A percentile compares a stretch with the other conserved stretches of the same genome.
phyloP scores from a whole-genome alignment of 1,140 invertebrate species.

The Rhopalosiphum maidis region DNA sequence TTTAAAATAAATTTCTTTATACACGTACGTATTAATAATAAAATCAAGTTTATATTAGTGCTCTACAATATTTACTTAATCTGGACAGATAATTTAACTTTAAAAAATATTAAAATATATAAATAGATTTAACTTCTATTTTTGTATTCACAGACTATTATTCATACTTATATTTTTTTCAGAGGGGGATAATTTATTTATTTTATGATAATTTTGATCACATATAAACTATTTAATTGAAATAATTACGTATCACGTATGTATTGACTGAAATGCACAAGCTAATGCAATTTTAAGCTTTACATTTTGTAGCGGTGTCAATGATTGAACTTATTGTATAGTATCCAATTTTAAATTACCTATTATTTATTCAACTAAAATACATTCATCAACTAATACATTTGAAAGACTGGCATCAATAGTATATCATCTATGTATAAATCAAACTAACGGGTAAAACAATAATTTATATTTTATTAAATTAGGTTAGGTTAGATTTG shows the following conservation, averaged over 20 bases:
- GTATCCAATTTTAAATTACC: neutral
- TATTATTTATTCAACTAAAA: slow-evolving; percentile 21
- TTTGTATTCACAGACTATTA: neutral
- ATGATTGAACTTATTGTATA: neutral
- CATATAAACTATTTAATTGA: neutral
- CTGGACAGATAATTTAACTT: neutral
- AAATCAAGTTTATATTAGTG: neutral
- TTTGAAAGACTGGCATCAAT: neutral
- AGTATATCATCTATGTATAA: neutral
- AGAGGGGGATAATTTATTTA: neutral
- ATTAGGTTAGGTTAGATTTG: neutral
- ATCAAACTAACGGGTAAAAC: neutral
- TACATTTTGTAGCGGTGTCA: neutral
- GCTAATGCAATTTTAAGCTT: neutral
- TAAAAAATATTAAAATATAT: neutral
- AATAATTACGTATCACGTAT: neutral
- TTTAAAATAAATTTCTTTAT: neutral
- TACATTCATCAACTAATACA: neutral
- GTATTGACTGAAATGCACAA: neutral
- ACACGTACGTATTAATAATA: neutral
- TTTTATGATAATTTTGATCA: neutral
- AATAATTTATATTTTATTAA: neutral
- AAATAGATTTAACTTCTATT: neutral
- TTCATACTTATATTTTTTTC: neutral
- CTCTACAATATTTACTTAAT: neutral